phyloP scores from a whole-genome alignment of 1,140 invertebrate genomes.

The Adoxophyes honmai region DNA sequence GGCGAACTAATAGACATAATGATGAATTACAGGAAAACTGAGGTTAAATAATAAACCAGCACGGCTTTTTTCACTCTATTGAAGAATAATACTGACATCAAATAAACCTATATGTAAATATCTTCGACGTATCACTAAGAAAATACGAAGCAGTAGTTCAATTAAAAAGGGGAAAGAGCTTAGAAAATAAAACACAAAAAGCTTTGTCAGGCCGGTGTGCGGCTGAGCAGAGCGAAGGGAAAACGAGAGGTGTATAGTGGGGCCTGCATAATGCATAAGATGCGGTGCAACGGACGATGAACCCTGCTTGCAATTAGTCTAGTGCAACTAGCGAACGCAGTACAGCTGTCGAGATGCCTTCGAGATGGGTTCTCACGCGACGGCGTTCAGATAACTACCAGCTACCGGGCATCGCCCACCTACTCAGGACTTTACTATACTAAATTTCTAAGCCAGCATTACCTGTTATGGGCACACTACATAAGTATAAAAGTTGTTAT shows the following conservation, averaged over 20 bases:
- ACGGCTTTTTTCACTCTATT: background rate
- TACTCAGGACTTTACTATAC: background rate
- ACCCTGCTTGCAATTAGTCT: constrained; percentile 43
- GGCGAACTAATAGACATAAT: constrained; percentile 20
- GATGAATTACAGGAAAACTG: constrained; percentile 28
- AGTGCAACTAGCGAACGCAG: constrained; percentile 26
- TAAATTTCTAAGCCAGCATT: too few species aligned
- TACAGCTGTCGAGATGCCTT: constrained; percentile 25
- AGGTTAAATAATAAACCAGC: constrained; percentile 24
- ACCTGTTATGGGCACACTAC: too few species aligned
- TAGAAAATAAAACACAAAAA: constrained; percentile 11
- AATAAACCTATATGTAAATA: constrained; percentile 7
- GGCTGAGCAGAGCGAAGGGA: constrained; percentile 13
- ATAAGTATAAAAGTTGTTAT: too few species aligned
- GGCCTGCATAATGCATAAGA: constrained; percentile 33
- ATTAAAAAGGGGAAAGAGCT: constrained; percentile 13
- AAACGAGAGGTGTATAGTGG: constrained; percentile 9
- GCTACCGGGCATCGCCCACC: constrained; percentile 10
- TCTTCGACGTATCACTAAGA: background rate
- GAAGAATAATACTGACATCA: background rate
- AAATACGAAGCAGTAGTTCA: background rate
- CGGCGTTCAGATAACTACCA: constrained; percentile 16
- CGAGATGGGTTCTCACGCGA: constrained; percentile 38
- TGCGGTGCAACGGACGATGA: constrained; percentile 33
- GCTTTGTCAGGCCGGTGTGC: constrained; percentile 10